Base-by-base conservation (phyloP, 2,797 vertebrate genomes). In the Enteromius unitaeniatus region DNA sequence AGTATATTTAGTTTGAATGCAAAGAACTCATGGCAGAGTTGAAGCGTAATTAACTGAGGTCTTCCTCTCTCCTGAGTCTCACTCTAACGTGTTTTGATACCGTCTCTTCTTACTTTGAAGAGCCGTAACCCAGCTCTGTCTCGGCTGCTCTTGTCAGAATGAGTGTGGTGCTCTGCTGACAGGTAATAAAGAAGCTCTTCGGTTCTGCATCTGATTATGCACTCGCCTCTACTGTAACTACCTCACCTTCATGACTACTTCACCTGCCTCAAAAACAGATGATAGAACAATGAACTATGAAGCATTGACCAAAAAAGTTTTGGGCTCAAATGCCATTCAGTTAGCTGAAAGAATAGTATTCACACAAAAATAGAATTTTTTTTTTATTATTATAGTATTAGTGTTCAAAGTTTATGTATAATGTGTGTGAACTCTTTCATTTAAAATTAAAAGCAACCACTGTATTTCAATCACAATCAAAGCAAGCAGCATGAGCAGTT, bases 11-110 rank as follows among this genome's bases (percentile, higher is more conserved):
- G 26, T 81, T 37, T 85, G 73, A 87, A 91, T 88, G 92, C 87
- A 74, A 79, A 87, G 86, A 88, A 87, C 77, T 87, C 55, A 78
- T 79, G 88, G 82, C 88, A 78, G 23, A 70, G 87, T 88, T 88
- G 88, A 87, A 84, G 89, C 86, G 90, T 93, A 90, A 91, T 93
- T 94, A 93, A 92, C 91, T 91, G 85, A 92, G 87, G 77, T 74
- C 81, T 82, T 84, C 31, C 45, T 40, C 58, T 81, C 73, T 84
- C 65, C 10, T 37, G 76, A 75, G 72, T 23, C 65, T 73, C 78
- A 34, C 45, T 70, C 26, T 28, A 28, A 34, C 26, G 45, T 85
- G 75, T 68, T 85, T 78, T 15, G 65, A 85, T 70, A 68, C 49
- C 74, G 75, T 83, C 78, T 88, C 69, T n/a, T 79, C 68, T 55